Base-by-base conservation (phyloP, 2,888 invertebrate species). In the Caenorhabditis becei region DNA sequence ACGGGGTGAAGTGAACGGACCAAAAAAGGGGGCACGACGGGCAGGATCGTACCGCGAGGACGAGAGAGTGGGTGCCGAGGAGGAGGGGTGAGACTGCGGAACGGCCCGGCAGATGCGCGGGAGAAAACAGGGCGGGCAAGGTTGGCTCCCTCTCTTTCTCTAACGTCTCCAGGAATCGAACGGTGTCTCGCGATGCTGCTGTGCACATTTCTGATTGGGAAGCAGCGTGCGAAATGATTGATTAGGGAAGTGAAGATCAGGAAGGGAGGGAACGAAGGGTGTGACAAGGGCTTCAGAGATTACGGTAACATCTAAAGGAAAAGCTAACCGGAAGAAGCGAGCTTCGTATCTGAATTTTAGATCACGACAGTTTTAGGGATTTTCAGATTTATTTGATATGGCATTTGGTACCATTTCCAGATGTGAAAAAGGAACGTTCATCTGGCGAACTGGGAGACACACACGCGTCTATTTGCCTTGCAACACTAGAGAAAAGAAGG, bases 391-490 rank as follows among this genome's bases (percentile, higher is more conserved):
- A n/a, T n/a, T n/a, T n/a, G n/a, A n/a, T n/a, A n/a, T n/a, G n/a
- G n/a, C n/a, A n/a, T n/a, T n/a, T n/a, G n/a, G n/a, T n/a, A n/a
- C n/a, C n/a, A n/a, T n/a, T n/a, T n/a, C n/a, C n/a, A n/a, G n/a
- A n/a, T n/a, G n/a, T n/a, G n/a, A n/a, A n/a, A n/a, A n/a, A n/a
- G n/a, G n/a, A n/a, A n/a, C n/a, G 49, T 20, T 49, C 49, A 49
- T 20, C 49, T 49, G 49, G 49, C 49, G 20, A 8, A 49, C 5
- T 49, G 53, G 41, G 41, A 10, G 35, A 35, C 41, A 5, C 3
- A 5, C 26, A 53, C 14, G 4, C 53, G 26, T 54, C 54, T 54
- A 28, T 54, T 54, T 54, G 54, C 28, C 14, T 28, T 54, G 54
- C 41, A 16, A 54, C 26, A 54, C 49, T 11, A 49, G 20, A 20